phyloP scores from a whole-genome alignment of 35 echinoderm and acorn worm species.

The Diadema setosum region DNA sequence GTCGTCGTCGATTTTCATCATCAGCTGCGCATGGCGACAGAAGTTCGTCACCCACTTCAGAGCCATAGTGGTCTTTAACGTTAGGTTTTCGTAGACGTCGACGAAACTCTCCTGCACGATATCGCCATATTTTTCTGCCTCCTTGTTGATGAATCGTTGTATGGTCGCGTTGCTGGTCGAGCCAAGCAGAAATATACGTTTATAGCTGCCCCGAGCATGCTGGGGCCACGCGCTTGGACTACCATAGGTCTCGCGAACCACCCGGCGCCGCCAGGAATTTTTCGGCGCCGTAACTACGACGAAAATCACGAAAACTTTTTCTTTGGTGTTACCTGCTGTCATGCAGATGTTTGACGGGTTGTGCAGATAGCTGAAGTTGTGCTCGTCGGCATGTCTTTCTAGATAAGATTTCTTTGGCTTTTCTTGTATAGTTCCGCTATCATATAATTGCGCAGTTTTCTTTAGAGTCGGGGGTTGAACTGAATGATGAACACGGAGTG shows the following conservation, averaged over 20 bases:
- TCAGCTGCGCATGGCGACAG: slow-evolving; percentile 3
- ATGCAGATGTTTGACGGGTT: neutral
- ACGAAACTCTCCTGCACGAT: slow-evolving; percentile 42
- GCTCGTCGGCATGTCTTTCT: neutral
- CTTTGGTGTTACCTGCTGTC: neutral
- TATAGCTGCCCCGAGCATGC: neutral
- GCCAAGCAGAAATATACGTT: slow-evolving; percentile 24
- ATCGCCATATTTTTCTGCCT: neutral
- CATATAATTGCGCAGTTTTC: too few species aligned
- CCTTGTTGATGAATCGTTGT: neutral
- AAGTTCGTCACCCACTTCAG: slow-evolving; percentile 25
- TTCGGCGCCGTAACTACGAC: neutral
- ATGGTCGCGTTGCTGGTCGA: neutral
- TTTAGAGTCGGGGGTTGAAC: too few species aligned
- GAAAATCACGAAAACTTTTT: neutral
- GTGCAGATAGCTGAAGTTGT: neutral
- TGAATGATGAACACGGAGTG: too few species aligned
- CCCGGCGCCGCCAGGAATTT: neutral
- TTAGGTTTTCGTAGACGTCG: slow-evolving; percentile 52
- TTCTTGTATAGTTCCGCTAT: too few species aligned
- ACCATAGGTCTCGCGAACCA: slow-evolving; percentile 3
- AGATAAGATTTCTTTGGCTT: too few species aligned
- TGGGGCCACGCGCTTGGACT: neutral
- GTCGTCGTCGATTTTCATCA: slow-evolving; percentile 42
- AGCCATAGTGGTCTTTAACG: slow-evolving; percentile 56